Conservation (phyloP, 1,140 invertebrate species). For the Papilio machaon region DNA sequence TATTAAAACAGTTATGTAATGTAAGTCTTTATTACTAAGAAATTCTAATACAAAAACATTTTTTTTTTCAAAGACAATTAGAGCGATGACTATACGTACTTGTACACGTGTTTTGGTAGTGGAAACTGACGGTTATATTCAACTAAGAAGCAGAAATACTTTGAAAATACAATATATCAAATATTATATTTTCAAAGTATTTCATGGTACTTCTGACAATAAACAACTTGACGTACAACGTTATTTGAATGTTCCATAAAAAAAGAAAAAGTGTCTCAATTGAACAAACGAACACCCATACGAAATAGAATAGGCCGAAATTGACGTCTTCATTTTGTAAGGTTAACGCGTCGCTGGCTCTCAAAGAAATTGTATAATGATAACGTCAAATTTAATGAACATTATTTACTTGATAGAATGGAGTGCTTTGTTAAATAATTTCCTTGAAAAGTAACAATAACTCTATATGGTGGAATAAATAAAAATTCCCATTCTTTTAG, state of each 20-base stretch:
- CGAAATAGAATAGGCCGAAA: slow-evolving; percentile 16
- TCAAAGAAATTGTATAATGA: slow-evolving; percentile 22
- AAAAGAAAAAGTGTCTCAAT: slow-evolving; percentile 1
- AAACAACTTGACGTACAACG: neutral
- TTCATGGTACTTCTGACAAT: neutral
- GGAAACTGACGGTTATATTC: no score
- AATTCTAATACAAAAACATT: no score
- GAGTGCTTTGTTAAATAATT: neutral
- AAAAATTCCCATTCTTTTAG: no score
- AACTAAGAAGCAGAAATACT: no score
- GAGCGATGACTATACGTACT: no score
- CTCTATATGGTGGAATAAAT: neutral
- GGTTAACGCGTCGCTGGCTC: slow-evolving; percentile 15
- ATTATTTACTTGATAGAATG: neutral
- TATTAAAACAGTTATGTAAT: no score
- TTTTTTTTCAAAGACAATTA: no score
- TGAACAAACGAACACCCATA: slow-evolving; percentile 1
- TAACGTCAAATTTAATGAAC: neutral
- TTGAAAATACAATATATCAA: neutral
- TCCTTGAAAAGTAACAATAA: neutral
- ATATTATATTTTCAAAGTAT: neutral
- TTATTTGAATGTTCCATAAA: slow-evolving; percentile 10
- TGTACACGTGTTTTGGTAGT: no score
- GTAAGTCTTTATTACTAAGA: no score
- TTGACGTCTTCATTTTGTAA: slow-evolving; percentile 18